Evolutionary conservation across 2,797 vertebrate genomes (phyloP), one percentile per base, ranked within the genome.

Genomic region (Pipistrellus nathusii): DNA sequence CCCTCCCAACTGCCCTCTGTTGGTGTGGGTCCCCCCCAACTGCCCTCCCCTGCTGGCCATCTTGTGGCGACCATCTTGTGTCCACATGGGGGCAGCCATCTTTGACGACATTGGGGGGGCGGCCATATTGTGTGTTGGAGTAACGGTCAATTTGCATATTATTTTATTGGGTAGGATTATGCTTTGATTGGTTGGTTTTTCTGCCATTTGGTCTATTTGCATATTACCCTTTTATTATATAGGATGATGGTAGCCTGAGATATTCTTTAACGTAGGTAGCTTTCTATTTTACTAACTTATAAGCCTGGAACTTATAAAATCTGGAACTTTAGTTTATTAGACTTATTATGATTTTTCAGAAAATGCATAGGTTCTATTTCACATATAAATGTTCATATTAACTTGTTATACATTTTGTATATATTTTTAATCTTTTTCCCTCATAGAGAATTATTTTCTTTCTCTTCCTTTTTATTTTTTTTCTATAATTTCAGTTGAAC

Each of bases 351-450:
- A 30, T 59, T 59, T 59, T 90, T 46, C 11, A 21, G 89, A 86
- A 96, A 94, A 84, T 73, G 12, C 3, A 32, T 53, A 62, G 57
- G 51, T 81, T 91, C n/a, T 77, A 62, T 72, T 93, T 93, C 21
- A 64, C 51, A 32, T 44, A 38, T 48, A 41, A 41, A 41, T 71
- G n/a, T 51, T 85, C 93, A 30, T 90, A 15, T 90, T 76, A 93
- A 92, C 44, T 95, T 90, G 51, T 25, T 88, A 2, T 71, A 85
- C 44, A 2, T 85, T 90, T 93, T 69, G 4, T 76, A 1, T 87
- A 0, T 93, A 48, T 66, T 95, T 95, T 93, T 41, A 53, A 46
- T 91, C 32, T 90, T 41, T 93, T 41, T 73, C 32, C 55, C 27
- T 75, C 82, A 4, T 4, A 81, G 7, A 32, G 66, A 86, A 64